Percentiles rank a stretch among this genome's conserved stretches.
phyloP scores from a whole-genome alignment of 2,888 invertebrate genomes.

The Drosophila limbata region DNA sequence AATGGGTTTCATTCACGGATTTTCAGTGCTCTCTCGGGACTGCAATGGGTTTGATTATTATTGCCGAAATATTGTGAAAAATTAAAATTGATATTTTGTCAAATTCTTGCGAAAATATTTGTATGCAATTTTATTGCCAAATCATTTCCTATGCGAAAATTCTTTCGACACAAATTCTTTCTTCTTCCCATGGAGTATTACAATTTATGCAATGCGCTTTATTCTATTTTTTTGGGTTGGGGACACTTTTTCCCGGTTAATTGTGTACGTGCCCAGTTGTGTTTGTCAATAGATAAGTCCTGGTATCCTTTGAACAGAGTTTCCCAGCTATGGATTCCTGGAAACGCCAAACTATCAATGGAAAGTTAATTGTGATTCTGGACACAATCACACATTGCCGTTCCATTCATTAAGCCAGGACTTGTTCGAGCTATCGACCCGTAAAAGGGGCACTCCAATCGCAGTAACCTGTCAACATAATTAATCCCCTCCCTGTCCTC shows the following conservation, averaged over 20 bases:
- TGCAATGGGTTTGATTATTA: constrained; percentile 35
- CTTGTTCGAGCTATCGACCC: not conserved
- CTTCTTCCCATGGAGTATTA: constrained; percentile 10
- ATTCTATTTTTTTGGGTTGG: constrained; percentile 18
- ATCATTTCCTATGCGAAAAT: constrained; percentile 72
- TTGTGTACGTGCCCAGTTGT: constrained; percentile 46
- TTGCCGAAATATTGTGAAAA: constrained; percentile 36
- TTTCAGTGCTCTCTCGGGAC: constrained; percentile 35
- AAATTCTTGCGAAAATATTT: constrained; percentile 73
- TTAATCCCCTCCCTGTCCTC: constrained; percentile 56
- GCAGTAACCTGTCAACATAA: constrained; percentile 76
- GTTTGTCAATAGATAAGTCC: constrained; percentile 5
- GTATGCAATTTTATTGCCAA: constrained; percentile 46
- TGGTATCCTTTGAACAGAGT: constrained; percentile 23
- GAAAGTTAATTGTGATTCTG: constrained; percentile 52
- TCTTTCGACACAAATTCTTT: constrained; percentile 6
- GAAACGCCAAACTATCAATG: constrained; percentile 40
- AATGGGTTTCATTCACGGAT: constrained; percentile 59
- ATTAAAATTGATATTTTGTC: constrained; percentile 51
- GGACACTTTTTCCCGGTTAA: constrained; percentile 29
- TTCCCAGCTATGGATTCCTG: constrained; percentile 24
- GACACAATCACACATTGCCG: constrained; percentile 31
- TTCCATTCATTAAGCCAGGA: constrained; percentile 41
- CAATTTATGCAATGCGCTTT: constrained; percentile 58
- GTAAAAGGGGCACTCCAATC: constrained; percentile 47